Base-by-base conservation (phyloP, 2,888 invertebrate genomes). In the Netelia melanura region DNA sequence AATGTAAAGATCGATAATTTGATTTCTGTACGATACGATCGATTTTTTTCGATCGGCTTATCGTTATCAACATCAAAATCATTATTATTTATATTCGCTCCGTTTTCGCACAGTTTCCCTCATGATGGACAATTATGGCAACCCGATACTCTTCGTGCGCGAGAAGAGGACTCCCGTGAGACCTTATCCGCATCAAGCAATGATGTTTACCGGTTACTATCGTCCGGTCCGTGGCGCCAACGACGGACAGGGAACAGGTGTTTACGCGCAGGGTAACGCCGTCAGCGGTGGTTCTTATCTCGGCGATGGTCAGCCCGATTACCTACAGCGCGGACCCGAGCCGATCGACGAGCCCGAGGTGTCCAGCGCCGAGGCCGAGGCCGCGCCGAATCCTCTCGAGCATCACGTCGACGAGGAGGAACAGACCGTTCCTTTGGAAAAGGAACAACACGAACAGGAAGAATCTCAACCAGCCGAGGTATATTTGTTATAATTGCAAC, bases 201-300 rank as follows among this genome's bases (percentile, higher is more conserved):
- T 93, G 93, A 93, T 93, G 92, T 91, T 93, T 81, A 91, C 92
- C 43, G 91, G 93, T 1, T 93, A 91, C 78, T 93, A 93, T 62
- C 89, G 90, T 62, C 93, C 93, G 8, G 85, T 88, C 1, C 90
- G 91, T 6, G 89, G 90, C 0, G 82, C 91, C 3, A 76, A 89
- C 64, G 87, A 87, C 11, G 89, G 88, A 11, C 91, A 91, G 48
- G 91, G 91, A 0, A 89, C 91, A 3, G 92, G 92, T 0, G 90
- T 93, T 1, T 93, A 91, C 77, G 91, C 93, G 0, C 92, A 93
- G 77, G 93, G 93, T n/a, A 92, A 91, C 43, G 88, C 93, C 0
- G 91, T 93, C 2, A 91, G 92, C 58, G 93, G 93, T 9, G 90
- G 90, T 21, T 81, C 91, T 9, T 92, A 91, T 67, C 87, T 93